phyloP scores from a whole-genome alignment of 2,113 vertebrate genomes.

The Struthio camelus region DNA sequence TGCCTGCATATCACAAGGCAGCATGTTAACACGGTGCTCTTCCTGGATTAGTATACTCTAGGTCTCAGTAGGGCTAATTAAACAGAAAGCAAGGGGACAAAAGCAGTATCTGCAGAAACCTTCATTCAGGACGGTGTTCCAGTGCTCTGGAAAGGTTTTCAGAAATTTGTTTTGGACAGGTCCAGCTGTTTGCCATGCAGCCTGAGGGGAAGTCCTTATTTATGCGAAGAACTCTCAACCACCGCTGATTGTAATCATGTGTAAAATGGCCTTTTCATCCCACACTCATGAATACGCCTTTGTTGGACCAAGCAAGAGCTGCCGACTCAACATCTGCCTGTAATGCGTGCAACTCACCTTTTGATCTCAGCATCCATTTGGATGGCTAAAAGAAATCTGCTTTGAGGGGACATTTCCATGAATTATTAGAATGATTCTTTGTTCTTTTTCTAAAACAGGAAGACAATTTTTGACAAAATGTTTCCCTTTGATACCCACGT shows the following conservation, averaged over 20 bases:
- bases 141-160: not conserved
- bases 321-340: not conserved
- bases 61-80: not conserved
- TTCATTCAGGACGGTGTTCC: not conserved
- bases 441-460: not conserved
- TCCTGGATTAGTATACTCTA: not conserved
- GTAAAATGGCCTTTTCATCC: slow-evolving; percentile 48
- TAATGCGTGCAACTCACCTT: slow-evolving; percentile 43
- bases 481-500: slow-evolving; percentile 11
- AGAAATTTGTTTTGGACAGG: not conserved
- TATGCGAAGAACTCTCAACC: not conserved
- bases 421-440: not conserved
- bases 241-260: not conserved
- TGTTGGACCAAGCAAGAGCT: slow-evolving; percentile 2
- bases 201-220: not conserved
- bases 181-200: slow-evolving; percentile 1
- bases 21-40: not conserved
- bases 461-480: not conserved
- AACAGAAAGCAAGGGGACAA: not conserved
- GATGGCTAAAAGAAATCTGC: slow-evolving; percentile 1
- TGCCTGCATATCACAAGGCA: not conserved
- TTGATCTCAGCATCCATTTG: slow-evolving; percentile 45
- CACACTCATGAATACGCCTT: slow-evolving; percentile 4
- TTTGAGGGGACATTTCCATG: slow-evolving; percentile 6
- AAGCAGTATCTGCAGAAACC: not conserved